Evolutionary conservation across 2,797 vertebrate genomes (phyloP).

Genomic region (Geotrypetes seraphini): DNA sequence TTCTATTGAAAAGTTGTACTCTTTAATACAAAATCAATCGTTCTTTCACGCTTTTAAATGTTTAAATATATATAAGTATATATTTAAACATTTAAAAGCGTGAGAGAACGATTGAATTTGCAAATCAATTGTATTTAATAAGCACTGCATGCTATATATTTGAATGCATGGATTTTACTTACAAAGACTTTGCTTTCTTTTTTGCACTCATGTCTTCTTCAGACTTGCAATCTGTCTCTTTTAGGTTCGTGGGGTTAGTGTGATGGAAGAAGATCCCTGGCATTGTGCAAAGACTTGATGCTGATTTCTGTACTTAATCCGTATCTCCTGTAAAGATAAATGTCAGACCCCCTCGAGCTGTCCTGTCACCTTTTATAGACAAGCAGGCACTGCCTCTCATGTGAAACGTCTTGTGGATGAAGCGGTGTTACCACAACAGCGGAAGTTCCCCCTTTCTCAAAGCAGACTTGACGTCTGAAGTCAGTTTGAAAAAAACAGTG

Average conservation of each 20-base stretch:
- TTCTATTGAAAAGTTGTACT: too few species aligned
- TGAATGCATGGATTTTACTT: slow-evolving; percentile 28
- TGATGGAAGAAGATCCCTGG: slow-evolving; percentile 44
- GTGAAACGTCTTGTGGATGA: slow-evolving; percentile 41
- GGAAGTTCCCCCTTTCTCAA: slow-evolving; percentile 53
- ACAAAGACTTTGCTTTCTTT: slow-evolving; percentile 52
- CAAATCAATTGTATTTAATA: too few species aligned
- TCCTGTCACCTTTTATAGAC: slow-evolving; percentile 40
- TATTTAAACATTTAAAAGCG: too few species aligned
- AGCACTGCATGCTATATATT: too few species aligned
- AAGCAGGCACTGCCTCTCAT: slow-evolving; percentile 1
- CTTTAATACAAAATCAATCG: too few species aligned
- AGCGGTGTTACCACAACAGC: slow-evolving; percentile 40
- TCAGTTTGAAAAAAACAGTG: too few species aligned
- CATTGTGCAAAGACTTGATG: slow-evolving; percentile 25
- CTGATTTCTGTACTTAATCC: neutral
- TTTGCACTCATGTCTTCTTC: slow-evolving; percentile 37
- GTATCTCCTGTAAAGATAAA: slow-evolving; percentile 4
- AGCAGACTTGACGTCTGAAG: slow-evolving; percentile 42
- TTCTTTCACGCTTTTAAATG: too few species aligned
- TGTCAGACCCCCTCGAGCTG: neutral
- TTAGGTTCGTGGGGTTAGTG: slow-evolving; percentile 27
- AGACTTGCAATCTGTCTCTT: slow-evolving; percentile 20
- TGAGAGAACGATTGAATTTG: too few species aligned
- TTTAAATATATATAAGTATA: too few species aligned